Base-by-base conservation (phyloP, 2,797 vertebrate genomes). In the Argentina silus region DNA sequence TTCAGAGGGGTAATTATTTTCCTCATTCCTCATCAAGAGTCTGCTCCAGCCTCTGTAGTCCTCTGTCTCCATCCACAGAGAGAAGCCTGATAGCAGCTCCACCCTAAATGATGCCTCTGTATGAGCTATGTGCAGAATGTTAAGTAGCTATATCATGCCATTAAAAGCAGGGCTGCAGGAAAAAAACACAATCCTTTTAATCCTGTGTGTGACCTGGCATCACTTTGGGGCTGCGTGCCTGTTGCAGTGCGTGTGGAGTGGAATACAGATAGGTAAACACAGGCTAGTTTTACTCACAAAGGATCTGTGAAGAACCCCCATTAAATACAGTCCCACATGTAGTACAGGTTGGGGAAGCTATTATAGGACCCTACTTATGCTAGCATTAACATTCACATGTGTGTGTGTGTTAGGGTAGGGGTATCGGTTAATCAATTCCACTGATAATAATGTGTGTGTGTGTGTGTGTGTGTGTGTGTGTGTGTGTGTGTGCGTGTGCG, bases 131-230 rank as follows among this genome's bases (percentile, higher is more conserved):
- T 88, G 90, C 89, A 87, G 92, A 93, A 93, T 93, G 92, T 92
- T 92, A 93, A 93, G 91, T 91, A 90, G 91, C 88, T 88, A 92
- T 92, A 92, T 93, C 91, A 93, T 92, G 92, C 92, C 91, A 93
- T 93, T 93, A 93, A 93, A 92, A 87, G 90, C 89, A 92, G 92
- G 90, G 91, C 92, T 91, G 92, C 91, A 91, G 90, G 91, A 92
- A 92, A 36, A 91, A 93, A 90, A 92, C 91, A 92, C 90, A 91
- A 93, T 93, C 92, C 91, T 91, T 93, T 92, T 93, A 93, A 93
- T 93, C 92, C 92, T 89, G 89, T 86, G 92, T 93, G 91, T 93
- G 92, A 93, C 92, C 92, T 92, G 91, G 92, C 92, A 93, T 93
- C 92, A 92, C 90, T 92, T 91, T 91, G 89, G 90, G 91, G 90